Evolutionary conservation across 2,113 vertebrate species (phyloP), one percentile per base, ranked within the genome.

Genomic region (Nerophis lumbriciformis): DNA sequence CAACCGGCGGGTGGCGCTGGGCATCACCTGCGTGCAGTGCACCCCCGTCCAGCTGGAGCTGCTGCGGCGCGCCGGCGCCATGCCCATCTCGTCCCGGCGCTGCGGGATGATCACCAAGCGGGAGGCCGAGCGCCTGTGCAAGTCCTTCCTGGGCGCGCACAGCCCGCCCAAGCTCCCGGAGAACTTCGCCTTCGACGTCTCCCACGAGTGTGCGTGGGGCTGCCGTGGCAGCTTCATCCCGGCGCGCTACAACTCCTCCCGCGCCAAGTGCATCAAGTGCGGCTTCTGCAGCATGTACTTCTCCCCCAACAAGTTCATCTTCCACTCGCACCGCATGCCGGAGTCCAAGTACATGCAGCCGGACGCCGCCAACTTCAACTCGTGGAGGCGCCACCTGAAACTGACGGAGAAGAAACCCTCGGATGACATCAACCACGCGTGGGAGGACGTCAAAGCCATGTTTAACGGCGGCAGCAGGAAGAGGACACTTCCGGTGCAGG

Each of bases 381-480:
- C 94, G 8, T 97, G 94, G 94, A 89, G 94, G 61, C 92, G 94
- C 13, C 94, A 97, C 83, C 89, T 97, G 71, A 93, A 93, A 68
- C 92, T 97, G 67, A 91, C 92, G 12, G 95, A 94, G 68, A 92
- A 93, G 69, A 88, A 78, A 47, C 75, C 92, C 48, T 75, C 91
- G 0, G 96, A 98, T 0, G 95, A 96, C 28, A 80, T 98, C 65
- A 89, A 86, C 75, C 93, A 94, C 80, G 94, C 95, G 14, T 98
- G 95, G 95, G 95, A 98, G 90, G 95, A 97, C 49, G 95, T 98
- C 51, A 98, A 97, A 85, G 95, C 95, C 83, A 97, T 98, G 95
- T 98, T 98, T 79, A 98, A 97, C 61, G 95, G 95, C 5, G 95
- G 95, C 35, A 97, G 91, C 53, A 90, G 95, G 63, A 98, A 97